A percentile compares a stretch with the other conserved stretches of the same genome.
Conservation (phyloP, 53 echinoderm and acorn worm genomes). For the Paelopatides confundens region DNA sequence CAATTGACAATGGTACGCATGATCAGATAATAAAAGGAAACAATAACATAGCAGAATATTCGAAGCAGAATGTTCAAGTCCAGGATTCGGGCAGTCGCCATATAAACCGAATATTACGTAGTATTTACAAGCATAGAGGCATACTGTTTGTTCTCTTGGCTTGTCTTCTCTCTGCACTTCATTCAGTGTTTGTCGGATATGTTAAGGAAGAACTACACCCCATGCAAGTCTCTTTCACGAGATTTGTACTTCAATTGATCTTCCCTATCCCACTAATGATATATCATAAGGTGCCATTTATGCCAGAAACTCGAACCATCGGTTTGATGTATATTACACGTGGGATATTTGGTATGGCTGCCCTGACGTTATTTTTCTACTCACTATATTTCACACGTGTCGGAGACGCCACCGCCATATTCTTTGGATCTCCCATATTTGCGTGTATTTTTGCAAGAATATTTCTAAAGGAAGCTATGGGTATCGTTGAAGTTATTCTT, state of each 20-base stretch:
- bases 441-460: constrained; percentile 18
- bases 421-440: constrained; percentile 24
- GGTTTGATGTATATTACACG: neutral
- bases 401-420: constrained; percentile 30
- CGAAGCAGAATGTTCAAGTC: neutral
- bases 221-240: neutral
- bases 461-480: constrained; percentile 22
- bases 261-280: neutral
- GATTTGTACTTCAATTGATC: constrained; percentile 15
- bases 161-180: neutral
- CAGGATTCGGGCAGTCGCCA: neutral
- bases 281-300: neutral
- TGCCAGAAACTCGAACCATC: neutral
- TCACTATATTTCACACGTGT: neutral
- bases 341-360: neutral
- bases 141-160: neutral
- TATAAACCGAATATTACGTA: neutral
- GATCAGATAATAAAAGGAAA: neutral
- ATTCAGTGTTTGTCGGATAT: neutral
- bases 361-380: constrained; percentile 5
- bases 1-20: too few relatives aligned
- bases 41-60: neutral
- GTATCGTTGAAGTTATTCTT: neutral
- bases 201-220: neutral
- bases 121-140: neutral